phyloP scores from a whole-genome alignment of 1,140 invertebrate species.

The Lepidurus couesii region DNA sequence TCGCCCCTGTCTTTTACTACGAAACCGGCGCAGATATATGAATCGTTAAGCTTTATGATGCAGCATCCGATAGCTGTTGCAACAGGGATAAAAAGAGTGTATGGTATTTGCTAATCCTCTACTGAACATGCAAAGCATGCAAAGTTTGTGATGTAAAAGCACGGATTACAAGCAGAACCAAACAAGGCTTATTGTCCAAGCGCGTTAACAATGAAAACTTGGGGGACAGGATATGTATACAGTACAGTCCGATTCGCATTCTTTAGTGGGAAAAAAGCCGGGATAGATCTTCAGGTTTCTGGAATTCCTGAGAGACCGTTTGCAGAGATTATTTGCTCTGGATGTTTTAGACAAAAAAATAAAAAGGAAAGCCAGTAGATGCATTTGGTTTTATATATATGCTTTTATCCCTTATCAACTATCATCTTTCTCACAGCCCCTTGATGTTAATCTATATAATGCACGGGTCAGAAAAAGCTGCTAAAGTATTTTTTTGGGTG shows the following conservation, averaged over 20 bases:
- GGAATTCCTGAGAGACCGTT: conserved; percentile 11
- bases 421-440: not conserved
- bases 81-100: not conserved
- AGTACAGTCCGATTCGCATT: not conserved
- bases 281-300: not conserved
- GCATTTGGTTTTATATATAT: not conserved
- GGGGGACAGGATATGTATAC: not conserved
- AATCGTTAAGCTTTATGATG: not conserved
- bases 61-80: not conserved
- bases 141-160: conserved; percentile 20
- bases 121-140: not conserved
- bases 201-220: conserved; percentile 1
- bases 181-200: not conserved
- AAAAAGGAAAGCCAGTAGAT: not conserved
- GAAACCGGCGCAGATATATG: not conserved
- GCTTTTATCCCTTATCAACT: not conserved
- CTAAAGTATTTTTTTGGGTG: not conserved
- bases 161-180: conserved; percentile 13
- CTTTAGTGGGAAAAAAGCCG: not conserved
- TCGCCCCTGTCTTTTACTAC: not conserved
- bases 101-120: not conserved
- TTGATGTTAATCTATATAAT: not conserved
- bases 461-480: not conserved
- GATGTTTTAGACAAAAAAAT: not conserved
- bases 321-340: not conserved